Evolutionary conservation across 1,140 invertebrate genomes (phyloP).

Genomic region (Plodia interpunctella): DNA sequence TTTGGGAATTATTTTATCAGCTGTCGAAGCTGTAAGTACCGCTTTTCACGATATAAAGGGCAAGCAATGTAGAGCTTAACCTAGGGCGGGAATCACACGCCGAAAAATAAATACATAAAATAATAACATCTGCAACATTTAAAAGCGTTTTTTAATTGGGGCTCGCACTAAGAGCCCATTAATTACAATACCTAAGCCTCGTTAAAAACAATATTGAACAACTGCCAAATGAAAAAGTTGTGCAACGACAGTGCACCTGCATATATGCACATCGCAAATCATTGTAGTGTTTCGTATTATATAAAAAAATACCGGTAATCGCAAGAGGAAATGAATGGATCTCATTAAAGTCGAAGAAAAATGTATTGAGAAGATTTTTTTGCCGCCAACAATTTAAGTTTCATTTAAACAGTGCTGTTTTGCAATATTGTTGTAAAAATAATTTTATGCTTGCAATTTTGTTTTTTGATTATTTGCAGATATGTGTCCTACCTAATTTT

Average conservation of each 20-base stretch:
- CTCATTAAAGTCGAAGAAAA: not conserved
- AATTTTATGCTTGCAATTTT: no score
- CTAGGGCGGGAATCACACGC: no score
- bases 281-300: conserved; percentile 1
- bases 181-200: conserved; percentile 20
- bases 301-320: not conserved
- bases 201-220: conserved; percentile 34
- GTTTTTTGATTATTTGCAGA: no score
- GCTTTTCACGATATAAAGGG: no score
- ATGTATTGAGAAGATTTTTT: not conserved
- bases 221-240: conserved; percentile 29
- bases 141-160: not conserved
- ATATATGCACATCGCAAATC: conserved; percentile 6
- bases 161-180: conserved; percentile 9
- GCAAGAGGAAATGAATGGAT: not conserved
- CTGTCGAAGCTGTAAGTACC: no score
- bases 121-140: not conserved
- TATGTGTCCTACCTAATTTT: no score
- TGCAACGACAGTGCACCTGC: not conserved
- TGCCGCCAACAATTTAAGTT: no score
- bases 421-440: no score
- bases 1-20: no score
- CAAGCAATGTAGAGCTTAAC: no score
- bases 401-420: no score
- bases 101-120: no score